These are phyloP conservation scores for Escarpia spicata DNA, from an alignment of 2,888 invertebrate genomes.

Conservation along the genomic window DNA sequence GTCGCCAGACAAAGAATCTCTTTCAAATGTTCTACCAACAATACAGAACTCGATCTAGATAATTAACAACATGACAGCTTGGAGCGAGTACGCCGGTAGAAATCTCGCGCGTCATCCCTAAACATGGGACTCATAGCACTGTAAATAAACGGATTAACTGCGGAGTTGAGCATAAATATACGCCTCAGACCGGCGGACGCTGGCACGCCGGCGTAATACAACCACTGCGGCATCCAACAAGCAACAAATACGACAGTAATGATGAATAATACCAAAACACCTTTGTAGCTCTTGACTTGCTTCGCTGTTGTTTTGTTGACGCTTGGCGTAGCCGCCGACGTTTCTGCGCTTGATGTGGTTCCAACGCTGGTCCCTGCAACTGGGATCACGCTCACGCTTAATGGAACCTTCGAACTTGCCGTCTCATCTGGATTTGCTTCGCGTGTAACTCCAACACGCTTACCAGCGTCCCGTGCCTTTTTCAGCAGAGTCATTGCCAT, in stretches of 20 bases:
- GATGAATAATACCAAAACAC: not conserved
- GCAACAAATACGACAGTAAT: slow-evolving; percentile 1
- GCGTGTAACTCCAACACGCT: not conserved
- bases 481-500: not conserved
- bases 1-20: too few relatives aligned
- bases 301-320: not conserved
- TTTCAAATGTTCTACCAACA: too few relatives aligned
- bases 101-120: not conserved
- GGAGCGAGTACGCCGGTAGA: not conserved
- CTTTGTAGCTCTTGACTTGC: slow-evolving; percentile 2
- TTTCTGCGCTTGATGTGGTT: not conserved
- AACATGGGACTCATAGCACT: not conserved
- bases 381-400: not conserved
- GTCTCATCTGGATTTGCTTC: not conserved
- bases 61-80: not conserved
- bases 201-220: not conserved
- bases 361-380: not conserved
- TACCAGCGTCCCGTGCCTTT: not conserved
- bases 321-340: not conserved
- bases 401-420: not conserved
- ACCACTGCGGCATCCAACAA: not conserved
- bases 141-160: not conserved
- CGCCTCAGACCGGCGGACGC: not conserved
- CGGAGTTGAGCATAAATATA: not conserved
- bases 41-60: too few relatives aligned